Conservation (phyloP, 2,113 vertebrate species). For the Brachypteracias leptosomus region DNA sequence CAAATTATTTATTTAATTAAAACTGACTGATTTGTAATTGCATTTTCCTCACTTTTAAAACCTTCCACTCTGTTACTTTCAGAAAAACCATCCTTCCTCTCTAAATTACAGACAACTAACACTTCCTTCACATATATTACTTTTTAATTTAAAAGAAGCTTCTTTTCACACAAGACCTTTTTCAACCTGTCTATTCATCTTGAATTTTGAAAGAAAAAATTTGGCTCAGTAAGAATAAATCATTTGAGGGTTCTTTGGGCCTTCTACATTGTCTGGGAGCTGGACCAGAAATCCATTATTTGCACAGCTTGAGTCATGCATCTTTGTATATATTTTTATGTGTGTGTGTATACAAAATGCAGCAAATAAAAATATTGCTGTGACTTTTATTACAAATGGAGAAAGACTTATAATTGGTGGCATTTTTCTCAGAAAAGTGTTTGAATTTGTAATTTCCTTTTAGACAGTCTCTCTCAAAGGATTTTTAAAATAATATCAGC, state of each 20-base stretch:
- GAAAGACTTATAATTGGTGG: background rate
- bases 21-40: background rate
- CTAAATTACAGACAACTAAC: background rate
- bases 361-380: slow-evolving; percentile 36
- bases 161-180: background rate
- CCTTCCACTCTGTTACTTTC: background rate
- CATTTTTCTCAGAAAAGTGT: background rate
- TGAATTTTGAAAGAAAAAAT: background rate
- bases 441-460: background rate
- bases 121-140: background rate
- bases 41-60: background rate
- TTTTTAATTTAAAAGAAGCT: background rate
- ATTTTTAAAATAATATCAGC: background rate
- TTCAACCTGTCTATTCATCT: background rate
- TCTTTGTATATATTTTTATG: background rate
- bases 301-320: background rate
- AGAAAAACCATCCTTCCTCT: background rate
- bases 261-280: background rate
- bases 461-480: background rate
- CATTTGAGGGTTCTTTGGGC: background rate
- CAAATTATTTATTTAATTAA: slow-evolving; percentile 1
- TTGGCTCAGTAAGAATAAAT: background rate
- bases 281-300: slow-evolving; percentile 19
- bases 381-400: background rate
- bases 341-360: background rate